Conservation (phyloP, 2,888 invertebrate species). For the Leptodirus hochenwartii region DNA sequence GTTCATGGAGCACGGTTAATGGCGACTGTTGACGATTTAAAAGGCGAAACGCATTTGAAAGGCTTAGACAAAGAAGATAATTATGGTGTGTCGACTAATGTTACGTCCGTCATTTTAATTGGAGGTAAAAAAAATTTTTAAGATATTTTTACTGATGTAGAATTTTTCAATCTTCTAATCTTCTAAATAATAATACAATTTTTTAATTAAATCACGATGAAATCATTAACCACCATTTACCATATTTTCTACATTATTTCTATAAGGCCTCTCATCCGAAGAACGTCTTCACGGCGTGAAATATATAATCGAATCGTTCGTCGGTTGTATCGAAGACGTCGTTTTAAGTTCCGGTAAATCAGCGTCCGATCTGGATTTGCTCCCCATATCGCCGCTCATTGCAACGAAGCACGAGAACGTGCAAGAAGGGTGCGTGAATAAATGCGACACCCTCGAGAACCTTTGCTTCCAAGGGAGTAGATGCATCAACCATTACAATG, state of each 20-base stretch:
- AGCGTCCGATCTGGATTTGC: conserved; percentile 46
- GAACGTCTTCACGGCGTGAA: conserved; percentile 78
- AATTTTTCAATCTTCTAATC: not conserved
- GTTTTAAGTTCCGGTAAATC: conserved; percentile 73
- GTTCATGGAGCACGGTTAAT: conserved; percentile 70
- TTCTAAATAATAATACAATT: not conserved
- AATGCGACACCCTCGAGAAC: conserved; percentile 63
- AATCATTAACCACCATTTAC: conserved; percentile 2
- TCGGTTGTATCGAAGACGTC: conserved; percentile 80
- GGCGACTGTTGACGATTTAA: conserved; percentile 69
- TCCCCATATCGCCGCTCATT: conserved; percentile 65
- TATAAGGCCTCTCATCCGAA: conserved; percentile 64
- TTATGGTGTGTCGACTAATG: conserved; percentile 72
- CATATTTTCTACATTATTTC: conserved; percentile 4
- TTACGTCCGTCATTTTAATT: conserved; percentile 73
- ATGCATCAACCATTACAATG: conserved; percentile 84
- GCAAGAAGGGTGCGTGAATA: conserved; percentile 73
- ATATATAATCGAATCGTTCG: conserved; percentile 84
- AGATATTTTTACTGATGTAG: conserved; percentile 6
- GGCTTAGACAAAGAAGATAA: conserved; percentile 69
- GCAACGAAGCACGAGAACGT: conserved; percentile 82
- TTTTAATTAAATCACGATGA: not conserved
- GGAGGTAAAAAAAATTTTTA: conserved; percentile 42
- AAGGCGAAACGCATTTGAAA: conserved; percentile 65
- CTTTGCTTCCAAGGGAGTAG: conserved; percentile 73